These are phyloP conservation scores for Atherinomorus stipes DNA, from an alignment of 2,113 vertebrate genomes.

Conservation along the genomic window DNA sequence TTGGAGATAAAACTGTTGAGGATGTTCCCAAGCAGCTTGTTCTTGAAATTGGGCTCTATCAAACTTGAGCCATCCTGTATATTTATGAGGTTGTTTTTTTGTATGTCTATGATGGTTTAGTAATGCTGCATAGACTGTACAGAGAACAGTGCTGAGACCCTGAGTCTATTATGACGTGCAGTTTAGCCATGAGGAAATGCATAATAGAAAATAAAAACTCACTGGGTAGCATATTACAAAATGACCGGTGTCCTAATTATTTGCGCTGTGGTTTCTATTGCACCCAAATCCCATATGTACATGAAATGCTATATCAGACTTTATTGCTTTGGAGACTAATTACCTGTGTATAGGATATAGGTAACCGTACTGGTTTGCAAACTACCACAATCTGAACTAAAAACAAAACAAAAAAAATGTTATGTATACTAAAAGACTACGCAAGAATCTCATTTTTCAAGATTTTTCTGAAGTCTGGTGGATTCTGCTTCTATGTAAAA, in stretches of 20 bases:
- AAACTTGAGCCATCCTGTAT: slow-evolving; percentile 65
- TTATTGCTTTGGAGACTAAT: slow-evolving; percentile 72
- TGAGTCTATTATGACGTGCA: slow-evolving; percentile 60
- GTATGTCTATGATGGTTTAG: slow-evolving; percentile 61
- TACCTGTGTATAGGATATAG: slow-evolving; percentile 77
- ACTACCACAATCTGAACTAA: slow-evolving; percentile 70
- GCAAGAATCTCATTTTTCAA: slow-evolving; percentile 72
- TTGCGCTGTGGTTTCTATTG: slow-evolving; percentile 60
- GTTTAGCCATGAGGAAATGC: slow-evolving; percentile 67
- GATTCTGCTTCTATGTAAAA: slow-evolving; percentile 81
- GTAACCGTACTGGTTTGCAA: slow-evolving; percentile 69
- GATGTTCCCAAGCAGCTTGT: slow-evolving; percentile 60
- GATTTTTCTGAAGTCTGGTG: slow-evolving; percentile 71
- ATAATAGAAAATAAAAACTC: slow-evolving; percentile 73
- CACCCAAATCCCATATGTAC: slow-evolving; percentile 68
- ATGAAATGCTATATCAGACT: slow-evolving; percentile 64
- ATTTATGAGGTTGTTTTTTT: slow-evolving; percentile 68
- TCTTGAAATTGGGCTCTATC: slow-evolving; percentile 55
- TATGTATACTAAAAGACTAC: slow-evolving; percentile 79
- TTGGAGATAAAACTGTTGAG: slow-evolving; percentile 61
- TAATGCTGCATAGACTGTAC: slow-evolving; percentile 69
- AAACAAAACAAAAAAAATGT: slow-evolving; percentile 33
- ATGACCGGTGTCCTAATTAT: slow-evolving; percentile 75
- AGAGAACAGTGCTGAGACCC: slow-evolving; percentile 73
- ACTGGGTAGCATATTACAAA: slow-evolving; percentile 72